These are phyloP conservation scores for Agrochola lota DNA, from an alignment of 2,888 invertebrate genomes.

Conservation along the genomic window DNA sequence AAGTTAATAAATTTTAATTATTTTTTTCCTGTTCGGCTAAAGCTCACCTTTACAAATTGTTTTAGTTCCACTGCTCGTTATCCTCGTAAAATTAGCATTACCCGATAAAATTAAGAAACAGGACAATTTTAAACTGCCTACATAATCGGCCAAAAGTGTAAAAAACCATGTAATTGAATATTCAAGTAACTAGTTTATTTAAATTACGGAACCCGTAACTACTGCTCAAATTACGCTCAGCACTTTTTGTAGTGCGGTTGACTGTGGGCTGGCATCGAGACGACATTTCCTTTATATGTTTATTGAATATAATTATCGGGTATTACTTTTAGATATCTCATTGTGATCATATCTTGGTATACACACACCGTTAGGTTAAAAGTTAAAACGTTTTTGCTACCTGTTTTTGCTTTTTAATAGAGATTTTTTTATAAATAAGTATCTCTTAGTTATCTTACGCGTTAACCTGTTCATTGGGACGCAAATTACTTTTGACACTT, in stretches of 20 bases:
- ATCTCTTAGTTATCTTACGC: slow-evolving; percentile 12
- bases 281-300: slow-evolving; percentile 72
- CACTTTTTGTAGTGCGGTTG: slow-evolving; percentile 56
- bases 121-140: slow-evolving; percentile 55
- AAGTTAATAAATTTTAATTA: neutral
- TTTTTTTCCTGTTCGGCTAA: neutral
- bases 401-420: slow-evolving; percentile 21
- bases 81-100: slow-evolving; percentile 61
- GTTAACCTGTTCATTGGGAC: slow-evolving; percentile 8
- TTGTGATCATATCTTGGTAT: slow-evolving; percentile 45
- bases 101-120: slow-evolving; percentile 49
- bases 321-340: slow-evolving; percentile 60
- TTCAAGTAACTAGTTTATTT: slow-evolving; percentile 64
- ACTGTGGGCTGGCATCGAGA: slow-evolving; percentile 58
- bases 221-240: slow-evolving; percentile 44
- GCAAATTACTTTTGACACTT: slow-evolving; percentile 34
- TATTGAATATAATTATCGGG: slow-evolving; percentile 74
- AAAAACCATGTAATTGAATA: slow-evolving; percentile 64
- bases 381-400: slow-evolving; percentile 36
- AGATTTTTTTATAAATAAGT: neutral
- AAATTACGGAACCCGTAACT: slow-evolving; percentile 63
- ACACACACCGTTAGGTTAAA: slow-evolving; percentile 47
- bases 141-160: slow-evolving; percentile 50
- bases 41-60: slow-evolving; percentile 7
- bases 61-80: slow-evolving; percentile 8